A percentile compares a stretch with the other conserved stretches of the same genome.
phyloP scores from a whole-genome alignment of 2,888 invertebrate genomes.

The Dorcus hopei region DNA sequence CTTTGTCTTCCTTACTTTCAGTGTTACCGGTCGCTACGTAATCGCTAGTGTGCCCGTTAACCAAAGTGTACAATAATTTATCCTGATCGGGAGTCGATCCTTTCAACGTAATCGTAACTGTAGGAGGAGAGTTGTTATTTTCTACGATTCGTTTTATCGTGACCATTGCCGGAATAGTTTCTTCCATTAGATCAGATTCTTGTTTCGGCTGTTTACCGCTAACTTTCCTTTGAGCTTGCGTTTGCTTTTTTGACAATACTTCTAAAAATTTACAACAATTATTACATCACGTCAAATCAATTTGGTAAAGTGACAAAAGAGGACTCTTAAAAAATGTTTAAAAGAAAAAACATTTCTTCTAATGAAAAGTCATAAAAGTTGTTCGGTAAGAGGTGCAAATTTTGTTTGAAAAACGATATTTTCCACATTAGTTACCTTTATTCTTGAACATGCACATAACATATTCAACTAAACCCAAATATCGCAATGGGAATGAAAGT shows the following conservation, averaged over 20 bases:
- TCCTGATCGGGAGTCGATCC: conserved; percentile 72
- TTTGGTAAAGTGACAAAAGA: no score
- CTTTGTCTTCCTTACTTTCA: conserved; percentile 18
- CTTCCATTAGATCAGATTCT: conserved; percentile 34
- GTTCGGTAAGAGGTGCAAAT: no score
- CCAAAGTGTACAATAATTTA: conserved; percentile 68
- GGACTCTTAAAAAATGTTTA: no score
- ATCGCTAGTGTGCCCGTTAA: conserved; percentile 55
- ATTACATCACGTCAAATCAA: no score
- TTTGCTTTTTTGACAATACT: conserved; percentile 22
- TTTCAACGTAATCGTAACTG: conserved; percentile 73
- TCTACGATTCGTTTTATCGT: conserved; percentile 71
- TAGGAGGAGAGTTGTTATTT: conserved; percentile 63
- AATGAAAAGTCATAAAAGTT: no score
- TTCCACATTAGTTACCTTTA: no score
- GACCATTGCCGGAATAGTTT: conserved; percentile 57
- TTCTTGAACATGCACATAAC: no score
- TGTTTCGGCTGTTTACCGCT: background rate
- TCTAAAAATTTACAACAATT: no score
- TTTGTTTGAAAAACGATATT: no score
- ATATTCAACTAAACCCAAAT: no score
- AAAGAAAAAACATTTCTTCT: no score
- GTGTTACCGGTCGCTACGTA: conserved; percentile 11
- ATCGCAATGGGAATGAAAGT: no score
- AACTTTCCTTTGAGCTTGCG: conserved; percentile 35